Percentiles rank a stretch among this genome's conserved stretches.
phyloP scores from a whole-genome alignment of 2,888 invertebrate species.

The Dryococelus australis region DNA sequence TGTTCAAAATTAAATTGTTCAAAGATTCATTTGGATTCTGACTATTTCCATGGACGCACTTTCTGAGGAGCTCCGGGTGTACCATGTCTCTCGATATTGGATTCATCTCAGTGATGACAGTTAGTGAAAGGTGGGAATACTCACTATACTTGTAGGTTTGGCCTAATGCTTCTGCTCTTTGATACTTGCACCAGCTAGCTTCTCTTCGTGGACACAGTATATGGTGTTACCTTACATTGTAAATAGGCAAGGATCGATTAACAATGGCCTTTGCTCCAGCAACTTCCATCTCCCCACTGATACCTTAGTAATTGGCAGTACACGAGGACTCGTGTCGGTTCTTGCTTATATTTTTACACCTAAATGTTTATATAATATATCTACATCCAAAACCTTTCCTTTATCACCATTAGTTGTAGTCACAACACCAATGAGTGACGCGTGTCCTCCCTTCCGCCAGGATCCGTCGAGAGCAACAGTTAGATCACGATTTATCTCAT shows the following conservation, averaged over 20 bases:
- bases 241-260: conserved; percentile 19
- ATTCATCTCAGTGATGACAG: neutral
- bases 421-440: neutral
- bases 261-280: conserved; percentile 35
- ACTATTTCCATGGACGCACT: no score
- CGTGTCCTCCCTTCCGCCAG: neutral
- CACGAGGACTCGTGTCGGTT: neutral
- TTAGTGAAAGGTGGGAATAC: neutral
- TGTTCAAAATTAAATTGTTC: no score
- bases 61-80: no score
- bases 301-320: conserved; percentile 24
- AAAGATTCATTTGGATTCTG: no score
- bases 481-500: neutral
- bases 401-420: neutral
- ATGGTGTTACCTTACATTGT: conserved; percentile 33
- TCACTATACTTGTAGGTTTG: neutral
- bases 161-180: neutral
- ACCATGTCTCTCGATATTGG: no score
- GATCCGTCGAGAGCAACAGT: neutral
- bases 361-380: neutral
- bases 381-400: neutral
- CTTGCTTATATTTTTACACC: no score
- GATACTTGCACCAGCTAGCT: conserved; percentile 21
- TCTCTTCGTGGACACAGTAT: conserved; percentile 2
- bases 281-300: conserved; percentile 39